Evolutionary conservation across 2,113 vertebrate species (phyloP).

Genomic region (Misgurnus anguillicaudatus): DNA sequence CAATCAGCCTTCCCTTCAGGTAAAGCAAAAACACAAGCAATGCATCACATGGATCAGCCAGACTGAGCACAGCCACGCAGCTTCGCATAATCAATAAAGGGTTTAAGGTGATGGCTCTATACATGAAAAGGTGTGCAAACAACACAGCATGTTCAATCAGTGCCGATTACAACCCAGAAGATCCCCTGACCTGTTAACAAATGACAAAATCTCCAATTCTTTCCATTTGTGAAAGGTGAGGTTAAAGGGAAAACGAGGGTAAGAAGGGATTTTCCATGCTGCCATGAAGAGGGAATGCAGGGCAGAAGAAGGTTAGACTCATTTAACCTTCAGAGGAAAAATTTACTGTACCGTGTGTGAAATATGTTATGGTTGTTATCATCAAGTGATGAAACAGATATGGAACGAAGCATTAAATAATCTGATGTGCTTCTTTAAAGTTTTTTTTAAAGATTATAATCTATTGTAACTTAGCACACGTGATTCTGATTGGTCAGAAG

Average conservation of each 20-base stretch:
- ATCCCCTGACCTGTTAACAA: conserved; percentile 36
- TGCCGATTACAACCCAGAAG: conserved; percentile 21
- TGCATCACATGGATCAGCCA: conserved; percentile 21
- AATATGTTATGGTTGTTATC: conserved; percentile 4
- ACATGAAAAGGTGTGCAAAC: conserved; percentile 41
- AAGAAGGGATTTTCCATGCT: conserved; percentile 18
- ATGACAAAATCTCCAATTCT: conserved; percentile 25
- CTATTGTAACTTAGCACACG: background rate
- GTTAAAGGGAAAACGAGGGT: conserved; percentile 4
- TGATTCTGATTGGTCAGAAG: background rate
- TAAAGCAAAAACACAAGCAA: conserved; percentile 39
- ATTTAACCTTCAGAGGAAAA: conserved; percentile 23
- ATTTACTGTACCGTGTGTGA: conserved; percentile 16
- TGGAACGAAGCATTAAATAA: background rate
- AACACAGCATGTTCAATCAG: conserved; percentile 36
- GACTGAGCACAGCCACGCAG: conserved; percentile 22
- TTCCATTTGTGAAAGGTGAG: conserved; percentile 14
- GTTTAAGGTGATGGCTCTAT: conserved; percentile 20
- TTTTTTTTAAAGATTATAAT: background rate
- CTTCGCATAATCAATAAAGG: conserved; percentile 33
- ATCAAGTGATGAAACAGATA: background rate
- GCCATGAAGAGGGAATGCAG: conserved; percentile 23
- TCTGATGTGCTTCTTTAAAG: background rate
- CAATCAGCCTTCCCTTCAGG: conserved; percentile 25
- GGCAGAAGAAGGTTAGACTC: conserved; percentile 12